Evolutionary conservation across 1,140 invertebrate genomes (phyloP), one percentile per base, ranked within the genome.

Genomic region (Anastrepha obliqua): DNA sequence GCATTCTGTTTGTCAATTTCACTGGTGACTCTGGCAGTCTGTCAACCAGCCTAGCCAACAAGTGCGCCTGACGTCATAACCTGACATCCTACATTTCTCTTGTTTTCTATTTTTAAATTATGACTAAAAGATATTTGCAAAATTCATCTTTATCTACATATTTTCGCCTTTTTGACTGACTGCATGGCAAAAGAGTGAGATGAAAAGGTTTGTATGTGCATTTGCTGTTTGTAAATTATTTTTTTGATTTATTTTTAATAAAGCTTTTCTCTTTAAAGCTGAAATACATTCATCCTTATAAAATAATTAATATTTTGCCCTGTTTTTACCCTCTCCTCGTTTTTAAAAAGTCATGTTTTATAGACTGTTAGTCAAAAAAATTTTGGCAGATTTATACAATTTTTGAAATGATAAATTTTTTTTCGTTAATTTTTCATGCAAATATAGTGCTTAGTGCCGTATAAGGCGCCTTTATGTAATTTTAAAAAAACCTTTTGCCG

Each of bases 41-140:
- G 44, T 13, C 7, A 67, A 20, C 29, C 5, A 39, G 7, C 13
- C 7, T 3, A 20, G 47, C 74, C 74, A 81, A 81, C 74, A 81
- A 81, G 74, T 81, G 74, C 74, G 44, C n/a, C 47, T 81, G 44
- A 81, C 74, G 74, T 81, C 74, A 81, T 47, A 55, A 2, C 3
- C 8, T 74, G 42, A n/a, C 51, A 55, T 55, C 47, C 6, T 47
- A 29, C 20, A 81, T 55, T 81, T 55, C 17, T 74, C 44, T n/a
- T 81, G 42, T 9, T 81, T 55, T 81, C 29, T 74, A 13, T 29
- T 55, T 58, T 81, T 55, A 7, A 55, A 55, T 81, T 81, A 81
- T 81, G 74, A 81, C 74, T 81, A 81, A 81, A 81, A 9, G n/a
- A 81, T 81, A 29, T 81, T 58, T 81, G 47, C 6, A 13, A 51